phyloP scores from a whole-genome alignment of 2,113 vertebrate species.

The Hemicordylus capensis region DNA sequence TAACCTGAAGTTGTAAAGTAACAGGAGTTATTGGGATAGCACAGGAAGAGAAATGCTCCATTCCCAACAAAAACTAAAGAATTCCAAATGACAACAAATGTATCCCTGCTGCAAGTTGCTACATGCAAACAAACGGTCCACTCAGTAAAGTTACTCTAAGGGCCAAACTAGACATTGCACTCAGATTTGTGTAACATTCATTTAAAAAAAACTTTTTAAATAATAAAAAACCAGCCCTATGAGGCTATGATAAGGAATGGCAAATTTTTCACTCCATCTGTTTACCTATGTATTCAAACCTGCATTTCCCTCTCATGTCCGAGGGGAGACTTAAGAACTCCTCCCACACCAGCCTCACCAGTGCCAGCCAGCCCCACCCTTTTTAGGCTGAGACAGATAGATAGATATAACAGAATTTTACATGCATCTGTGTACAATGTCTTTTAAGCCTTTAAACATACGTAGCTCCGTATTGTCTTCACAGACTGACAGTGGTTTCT shows the following conservation, averaged over 20 bases:
- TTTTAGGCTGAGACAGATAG: too few relatives aligned
- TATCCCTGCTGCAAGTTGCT: not conserved
- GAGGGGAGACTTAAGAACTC: not conserved
- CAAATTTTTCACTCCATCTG: not conserved
- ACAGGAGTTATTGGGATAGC: not conserved
- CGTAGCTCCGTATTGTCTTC: too few relatives aligned
- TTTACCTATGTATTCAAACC: not conserved
- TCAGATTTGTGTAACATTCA: not conserved
- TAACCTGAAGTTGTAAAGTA: not conserved
- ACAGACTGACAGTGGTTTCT: too few relatives aligned
- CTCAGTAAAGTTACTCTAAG: too few relatives aligned
- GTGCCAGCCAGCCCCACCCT: too few relatives aligned
- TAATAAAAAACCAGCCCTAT: not conserved
- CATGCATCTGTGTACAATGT: not conserved
- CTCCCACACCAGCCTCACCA: too few relatives aligned
- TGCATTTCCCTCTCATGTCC: not conserved
- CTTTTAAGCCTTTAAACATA: not conserved
- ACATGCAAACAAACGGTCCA: not conserved
- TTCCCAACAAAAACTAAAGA: not conserved
- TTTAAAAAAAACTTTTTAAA: too few relatives aligned
- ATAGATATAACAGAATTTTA: not conserved
- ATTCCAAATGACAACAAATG: not conserved
- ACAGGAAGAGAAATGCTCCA: not conserved
- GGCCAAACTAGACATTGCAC: not conserved
- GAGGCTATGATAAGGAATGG: not conserved